phyloP scores from a whole-genome alignment of 2,113 vertebrate genomes.

The Sisor rabdophorus region DNA sequence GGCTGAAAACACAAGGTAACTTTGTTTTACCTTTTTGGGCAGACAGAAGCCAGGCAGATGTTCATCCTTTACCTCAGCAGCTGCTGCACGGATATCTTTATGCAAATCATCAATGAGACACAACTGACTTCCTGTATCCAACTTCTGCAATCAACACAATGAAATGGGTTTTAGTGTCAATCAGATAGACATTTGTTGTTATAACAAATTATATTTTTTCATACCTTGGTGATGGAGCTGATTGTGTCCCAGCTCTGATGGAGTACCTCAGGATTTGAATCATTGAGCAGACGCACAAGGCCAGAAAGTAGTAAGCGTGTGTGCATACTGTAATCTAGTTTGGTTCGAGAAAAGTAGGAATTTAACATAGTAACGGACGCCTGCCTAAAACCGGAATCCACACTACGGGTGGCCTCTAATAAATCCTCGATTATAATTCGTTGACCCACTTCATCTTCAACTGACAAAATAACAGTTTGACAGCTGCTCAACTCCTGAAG shows the following conservation, averaged over 20 bases:
- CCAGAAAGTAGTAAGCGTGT: constrained; percentile 84
- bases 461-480: constrained; percentile 90
- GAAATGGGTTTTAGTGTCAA: background rate
- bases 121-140: constrained; percentile 93
- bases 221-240: constrained; percentile 92
- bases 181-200: background rate
- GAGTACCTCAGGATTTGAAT: constrained; percentile 82
- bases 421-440: constrained; percentile 93
- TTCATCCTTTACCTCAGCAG: constrained; percentile 84
- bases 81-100: constrained; percentile 83
- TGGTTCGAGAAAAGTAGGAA: constrained; percentile 89
- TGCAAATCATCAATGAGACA: constrained; percentile 93
- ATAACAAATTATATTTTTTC: constrained; percentile 22
- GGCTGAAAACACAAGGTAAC: background rate
- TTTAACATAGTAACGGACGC: constrained; percentile 88
- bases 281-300: constrained; percentile 90
- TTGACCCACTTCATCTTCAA: constrained; percentile 91
- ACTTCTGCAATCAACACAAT: constrained; percentile 70
- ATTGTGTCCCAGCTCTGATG: constrained; percentile 96
- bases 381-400: constrained; percentile 84
- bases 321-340: constrained; percentile 85
- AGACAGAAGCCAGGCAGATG: constrained; percentile 95
- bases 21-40: constrained; percentile 83
- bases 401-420: constrained; percentile 84
- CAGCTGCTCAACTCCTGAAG: constrained; percentile 87